Conservation (phyloP, 30 jellyfish, hydroid and myxozoan species). For the Morbakka virulenta region DNA sequence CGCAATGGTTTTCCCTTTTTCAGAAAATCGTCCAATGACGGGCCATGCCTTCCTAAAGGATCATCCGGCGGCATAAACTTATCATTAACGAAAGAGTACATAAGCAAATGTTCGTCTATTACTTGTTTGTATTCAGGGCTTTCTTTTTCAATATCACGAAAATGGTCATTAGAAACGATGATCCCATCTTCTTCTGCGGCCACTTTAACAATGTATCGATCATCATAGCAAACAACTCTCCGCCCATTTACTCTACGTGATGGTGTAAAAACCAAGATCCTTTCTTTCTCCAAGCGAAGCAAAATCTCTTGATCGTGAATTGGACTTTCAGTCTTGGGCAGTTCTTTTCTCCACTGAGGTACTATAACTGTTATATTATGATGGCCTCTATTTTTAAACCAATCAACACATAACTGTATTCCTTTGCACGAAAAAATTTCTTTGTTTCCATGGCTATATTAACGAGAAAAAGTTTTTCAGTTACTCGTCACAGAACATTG, state of each 20-base stretch:
- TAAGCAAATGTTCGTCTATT: constrained; percentile 65
- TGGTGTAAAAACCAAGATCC: constrained; percentile 77
- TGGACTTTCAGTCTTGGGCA: constrained; percentile 80
- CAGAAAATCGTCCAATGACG: constrained; percentile 68
- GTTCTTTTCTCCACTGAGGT: constrained; percentile 93
- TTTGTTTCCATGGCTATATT: constrained; percentile 84
- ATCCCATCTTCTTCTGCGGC: constrained; percentile 87
- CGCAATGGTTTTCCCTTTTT: constrained; percentile 53
- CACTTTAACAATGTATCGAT: constrained; percentile 65
- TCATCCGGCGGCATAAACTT: constrained; percentile 93
- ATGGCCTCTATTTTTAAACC: constrained; percentile 87
- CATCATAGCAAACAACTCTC: constrained; percentile 90
- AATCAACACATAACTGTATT: constrained; percentile 67
- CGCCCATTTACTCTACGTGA: constrained; percentile 84
- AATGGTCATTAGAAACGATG: constrained; percentile 85
- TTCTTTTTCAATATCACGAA: constrained; percentile 75
- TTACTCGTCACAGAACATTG: background rate
- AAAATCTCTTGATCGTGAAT: constrained; percentile 70
- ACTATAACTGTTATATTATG: constrained; percentile 71
- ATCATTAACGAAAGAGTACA: constrained; percentile 86
- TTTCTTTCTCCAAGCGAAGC: constrained; percentile 59
- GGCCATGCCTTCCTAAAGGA: constrained; percentile 90
- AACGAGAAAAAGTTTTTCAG: background rate
- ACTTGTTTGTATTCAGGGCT: constrained; percentile 75
- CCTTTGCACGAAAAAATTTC: constrained; percentile 86